Evolutionary conservation across 2,888 invertebrate genomes (phyloP), one percentile per base, ranked within the genome.

Genomic region (Hirtodrosophila confusa): DNA sequence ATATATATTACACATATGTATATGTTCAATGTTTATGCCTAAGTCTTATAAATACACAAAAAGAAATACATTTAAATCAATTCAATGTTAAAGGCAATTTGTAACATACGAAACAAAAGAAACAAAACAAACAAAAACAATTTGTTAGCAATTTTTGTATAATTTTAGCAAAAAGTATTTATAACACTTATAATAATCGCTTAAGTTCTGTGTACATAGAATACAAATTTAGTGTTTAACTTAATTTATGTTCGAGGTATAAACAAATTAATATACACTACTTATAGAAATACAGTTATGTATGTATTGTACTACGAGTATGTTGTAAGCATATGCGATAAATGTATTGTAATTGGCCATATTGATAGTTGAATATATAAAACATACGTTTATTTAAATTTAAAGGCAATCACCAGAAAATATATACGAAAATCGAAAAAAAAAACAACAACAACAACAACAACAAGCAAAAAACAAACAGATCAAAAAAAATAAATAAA

Each of bases 341-440:
- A 87, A 75, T 86, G 83, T 84, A 86, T 82, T 88, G 85, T 88
- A 87, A 88, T 87, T 88, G 90, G 89, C 89, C 89, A 90, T 90
- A 90, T 88, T 89, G 80, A 89, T 89, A 89, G 85, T 86, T 86
- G 83, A 86, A 86, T 86, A 88, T 84, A 87, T 74, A 82, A 63
- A 55, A 74, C 50, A 70, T 72, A 82, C 66, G 77, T 86, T 86
- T 80, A 86, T 80, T 82, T 80, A 78, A 83, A 85, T 78, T 86
- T 80, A 86, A 88, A 84, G 88, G 88, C 88, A 88, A 88, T 88
- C 88, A 87, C 82, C 75, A 61, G 50, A 78, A 85, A 45, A 63
- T 50, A 75, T 66, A 66, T 47, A 61, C 43, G 56, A 56, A 86
- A 77, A 69, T 29, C 17, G n/a, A 61, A 74, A 69, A 73, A 63